Evolutionary conservation across 1,140 invertebrate species (phyloP), one percentile per base, ranked within the genome.

Genomic region (Muscidifurax raptorellus): DNA sequence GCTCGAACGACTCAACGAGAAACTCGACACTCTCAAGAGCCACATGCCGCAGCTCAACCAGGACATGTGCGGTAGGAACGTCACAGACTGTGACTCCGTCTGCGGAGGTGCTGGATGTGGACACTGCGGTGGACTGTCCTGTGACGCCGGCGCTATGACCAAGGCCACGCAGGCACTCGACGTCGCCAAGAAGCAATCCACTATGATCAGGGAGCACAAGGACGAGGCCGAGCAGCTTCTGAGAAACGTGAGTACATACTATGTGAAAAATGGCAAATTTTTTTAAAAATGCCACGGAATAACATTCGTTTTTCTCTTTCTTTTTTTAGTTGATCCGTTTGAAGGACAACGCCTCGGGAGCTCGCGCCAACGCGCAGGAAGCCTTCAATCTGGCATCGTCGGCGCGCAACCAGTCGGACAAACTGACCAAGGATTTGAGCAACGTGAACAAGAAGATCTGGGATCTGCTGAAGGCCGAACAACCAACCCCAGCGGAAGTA

Each of bases 71-170:
- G 98, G 97, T 86, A 95, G 96, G 88, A 95, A 94, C 44, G 97
- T 97, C 32, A 95, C 97, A 88, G 96, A 96, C 64, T 99, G 98
- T 92, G 98, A 99, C 90, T 91, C 92, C 77, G 94, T 98, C 44
- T 99, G 98, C 93, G 98, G 98, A 47, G 98, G 98, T 27, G 98
- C 98, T 67, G 98, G 97, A 0, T 99, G 98, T 93, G 96, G 95
- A 40, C 95, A 95, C 89, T 99, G 98, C 93, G 98, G 98, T 77
- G 97, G 97, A 18, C 93, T 98, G 36, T 97, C 97, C 25, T 99
- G 98, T 91, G 97, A 97, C 86, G 93, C 96, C 87, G 98, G 98
- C 2, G 97, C 98, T 30, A 95, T 98, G 6, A 96, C 96, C 5
- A 97, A 97, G 89, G 97, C 98, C 6, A 95, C 96, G 84, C 96